Conservation (phyloP, 64 coral and sea anemone genomes). For the Trachythela sp. region DNA sequence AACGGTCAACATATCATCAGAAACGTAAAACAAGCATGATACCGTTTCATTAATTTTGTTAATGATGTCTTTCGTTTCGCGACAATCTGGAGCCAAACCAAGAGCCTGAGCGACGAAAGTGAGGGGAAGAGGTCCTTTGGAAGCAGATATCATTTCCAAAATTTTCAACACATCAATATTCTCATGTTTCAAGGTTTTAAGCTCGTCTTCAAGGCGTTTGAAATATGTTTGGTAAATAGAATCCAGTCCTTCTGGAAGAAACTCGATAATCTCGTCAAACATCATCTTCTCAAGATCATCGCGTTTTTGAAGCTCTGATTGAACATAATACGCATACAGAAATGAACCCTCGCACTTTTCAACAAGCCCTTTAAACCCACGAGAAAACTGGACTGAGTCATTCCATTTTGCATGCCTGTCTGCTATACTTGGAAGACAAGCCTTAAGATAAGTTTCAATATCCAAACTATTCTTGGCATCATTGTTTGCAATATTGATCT, state of each 20-base stretch:
- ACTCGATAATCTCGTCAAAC: not conserved
- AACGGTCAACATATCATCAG: constrained; percentile 10
- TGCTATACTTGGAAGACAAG: not conserved
- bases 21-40: constrained; percentile 32
- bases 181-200: constrained; percentile 3
- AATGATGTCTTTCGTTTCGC: not conserved
- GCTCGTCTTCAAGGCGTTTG: constrained; percentile 18
- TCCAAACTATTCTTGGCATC: constrained; percentile 16
- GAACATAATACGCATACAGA: constrained; percentile 29
- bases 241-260: constrained; percentile 37
- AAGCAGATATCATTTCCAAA: constrained; percentile 39
- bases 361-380: not conserved
- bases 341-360: constrained; percentile 32
- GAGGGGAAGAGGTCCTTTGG: constrained; percentile 37
- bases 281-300: not conserved
- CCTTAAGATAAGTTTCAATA: constrained; percentile 26
- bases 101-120: constrained; percentile 27
- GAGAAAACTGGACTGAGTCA: too few relatives aligned
- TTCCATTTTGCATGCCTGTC: constrained; percentile 32
- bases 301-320: not conserved
- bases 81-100: constrained; percentile 26
- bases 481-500: constrained; percentile 22
- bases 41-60: constrained; percentile 3
- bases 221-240: constrained; percentile 46
- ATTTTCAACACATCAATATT: not conserved